Percentiles rank a stretch among this genome's conserved stretches.
phyloP scores from a whole-genome alignment of 2,888 invertebrate species.

The Chrysotoxum bicinctum region DNA sequence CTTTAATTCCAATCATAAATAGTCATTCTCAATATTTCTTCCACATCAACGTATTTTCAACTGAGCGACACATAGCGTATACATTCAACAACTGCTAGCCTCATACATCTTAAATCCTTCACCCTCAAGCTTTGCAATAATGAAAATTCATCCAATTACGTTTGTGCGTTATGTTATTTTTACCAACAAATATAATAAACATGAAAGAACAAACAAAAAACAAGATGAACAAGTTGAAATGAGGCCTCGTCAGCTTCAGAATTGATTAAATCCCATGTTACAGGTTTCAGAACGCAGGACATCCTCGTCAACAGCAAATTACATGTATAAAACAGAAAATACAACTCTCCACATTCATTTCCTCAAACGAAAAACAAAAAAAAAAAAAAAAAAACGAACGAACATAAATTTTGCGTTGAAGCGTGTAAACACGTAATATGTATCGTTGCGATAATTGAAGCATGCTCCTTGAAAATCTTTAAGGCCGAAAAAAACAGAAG shows the following conservation, averaged over 20 bases:
- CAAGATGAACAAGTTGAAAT: not conserved
- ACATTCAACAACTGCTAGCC: not conserved
- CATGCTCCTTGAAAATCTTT: constrained; percentile 5
- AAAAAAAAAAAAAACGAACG: not conserved
- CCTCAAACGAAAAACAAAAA: constrained; percentile 6
- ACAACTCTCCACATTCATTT: constrained; percentile 6
- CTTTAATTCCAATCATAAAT: too few relatives aligned
- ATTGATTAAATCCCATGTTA: constrained; percentile 56
- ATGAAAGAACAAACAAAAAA: constrained; percentile 8
- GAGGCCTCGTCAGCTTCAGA: constrained; percentile 44
- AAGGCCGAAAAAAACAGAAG: not conserved
- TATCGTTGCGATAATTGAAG: constrained; percentile 36
- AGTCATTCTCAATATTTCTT: too few relatives aligned
- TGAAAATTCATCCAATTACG: constrained; percentile 5
- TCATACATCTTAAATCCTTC: not conserved
- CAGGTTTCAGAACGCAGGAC: not conserved
- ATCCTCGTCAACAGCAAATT: constrained; percentile 5
- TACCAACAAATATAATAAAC: not conserved
- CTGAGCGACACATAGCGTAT: not conserved
- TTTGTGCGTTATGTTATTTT: constrained; percentile 9
- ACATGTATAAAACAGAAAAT: not conserved
- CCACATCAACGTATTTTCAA: not conserved
- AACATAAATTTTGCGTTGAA: constrained; percentile 4
- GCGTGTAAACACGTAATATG: constrained; percentile 16
- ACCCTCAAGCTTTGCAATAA: not conserved